Base-by-base conservation (phyloP, 2,797 vertebrate genomes). In the Darevskia nairensis region DNA sequence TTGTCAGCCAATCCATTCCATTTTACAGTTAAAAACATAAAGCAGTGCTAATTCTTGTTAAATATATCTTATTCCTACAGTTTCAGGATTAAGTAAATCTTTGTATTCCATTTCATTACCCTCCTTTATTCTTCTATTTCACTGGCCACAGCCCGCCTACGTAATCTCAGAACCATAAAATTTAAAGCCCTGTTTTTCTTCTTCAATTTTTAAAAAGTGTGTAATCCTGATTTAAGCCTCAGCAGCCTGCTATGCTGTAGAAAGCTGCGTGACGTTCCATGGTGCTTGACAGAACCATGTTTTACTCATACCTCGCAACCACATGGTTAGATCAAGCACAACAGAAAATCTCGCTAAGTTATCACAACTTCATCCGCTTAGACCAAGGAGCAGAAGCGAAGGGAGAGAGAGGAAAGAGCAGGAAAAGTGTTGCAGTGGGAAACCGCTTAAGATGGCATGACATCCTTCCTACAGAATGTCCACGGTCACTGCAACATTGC, bases 251-350 rank as follows among this genome's bases (percentile, higher is more conserved):
- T 98, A 98, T 98, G 98, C 98, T 98, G 98, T 97, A 98, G 98
- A 98, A 98, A 97, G 97, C 98, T 97, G 98, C 98, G 98, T 97
- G 97, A 98, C 98, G 98, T 99, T 99, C 99, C 99, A 98, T 99
- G 98, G 99, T 99, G 98, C 99, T 99, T 99, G 99, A 99, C 98
- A 97, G 98, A 99, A 99, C 99, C 99, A 99, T 99, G 99, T 99
- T 98, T 98, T 98, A 98, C 98, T 98, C 97, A 98, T 98, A 98
- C 98, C 98, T 98, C 97, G 98, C 98, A 98, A 99, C 97, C 98
- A 99, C 99, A 99, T 99, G 99, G 99, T 99, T 99, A 99, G 98
- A 99, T 99, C 99, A 99, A 99, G 99, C 99, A 99, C 99, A 99
- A 99, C 98, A 98, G 99, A 99, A 99, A 98, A 99, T 98, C 98